Conservation (phyloP, 2,888 invertebrate species). For the Mesorhabditis spiculigera region DNA sequence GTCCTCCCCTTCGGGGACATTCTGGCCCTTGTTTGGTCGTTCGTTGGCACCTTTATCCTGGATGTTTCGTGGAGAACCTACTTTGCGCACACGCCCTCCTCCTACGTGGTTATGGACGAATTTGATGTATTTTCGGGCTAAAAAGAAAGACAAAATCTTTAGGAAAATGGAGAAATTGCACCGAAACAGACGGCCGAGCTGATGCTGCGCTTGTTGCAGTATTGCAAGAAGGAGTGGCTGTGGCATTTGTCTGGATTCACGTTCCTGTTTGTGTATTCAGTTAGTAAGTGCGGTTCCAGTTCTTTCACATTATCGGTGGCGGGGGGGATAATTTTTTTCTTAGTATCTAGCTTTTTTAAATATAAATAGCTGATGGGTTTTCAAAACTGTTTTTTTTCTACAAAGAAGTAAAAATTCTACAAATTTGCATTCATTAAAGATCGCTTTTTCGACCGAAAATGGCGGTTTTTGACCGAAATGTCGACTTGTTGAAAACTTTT, state of each 20-base stretch:
- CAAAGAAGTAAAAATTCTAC: no score
- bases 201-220: constrained; percentile 53
- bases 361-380: no score
- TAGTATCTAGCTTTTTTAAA: no score
- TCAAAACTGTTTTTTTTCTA: no score
- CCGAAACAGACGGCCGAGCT: constrained; percentile 46
- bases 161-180: constrained; percentile 19
- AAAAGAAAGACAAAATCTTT: constrained; percentile 1
- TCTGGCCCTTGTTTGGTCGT: constrained; percentile 44
- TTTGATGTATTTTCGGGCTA: constrained; percentile 17
- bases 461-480: no score
- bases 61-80: constrained; percentile 34
- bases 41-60: constrained; percentile 38
- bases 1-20: constrained; percentile 41
- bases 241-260: constrained; percentile 57
- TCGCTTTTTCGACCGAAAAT: no score
- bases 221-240: constrained; percentile 54
- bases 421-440: no score
- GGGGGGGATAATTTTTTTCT: no score
- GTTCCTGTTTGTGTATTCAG: constrained; percentile 56
- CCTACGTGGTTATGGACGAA: constrained; percentile 30
- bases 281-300: constrained; percentile 32
- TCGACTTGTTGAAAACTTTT: no score
- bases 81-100: constrained; percentile 33
- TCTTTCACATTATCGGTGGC: no score